A percentile compares a stretch with the other conserved stretches of the same genome.
phyloP scores from a whole-genome alignment of 2,888 invertebrate species.

The Ectemnius cavifrons region DNA sequence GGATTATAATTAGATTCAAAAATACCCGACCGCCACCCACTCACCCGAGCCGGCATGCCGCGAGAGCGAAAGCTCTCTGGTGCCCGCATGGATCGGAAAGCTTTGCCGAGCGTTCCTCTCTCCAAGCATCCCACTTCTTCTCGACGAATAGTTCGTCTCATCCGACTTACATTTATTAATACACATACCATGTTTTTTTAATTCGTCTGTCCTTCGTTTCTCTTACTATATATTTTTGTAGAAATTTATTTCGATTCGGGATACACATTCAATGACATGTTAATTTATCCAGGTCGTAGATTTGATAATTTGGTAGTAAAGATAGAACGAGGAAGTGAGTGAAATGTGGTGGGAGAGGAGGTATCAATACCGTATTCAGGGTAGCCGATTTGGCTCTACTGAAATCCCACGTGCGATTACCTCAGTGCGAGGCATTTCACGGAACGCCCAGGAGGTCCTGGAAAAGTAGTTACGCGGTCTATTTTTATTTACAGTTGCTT shows the following conservation, averaged over 20 bases:
- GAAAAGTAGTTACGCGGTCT: constrained; percentile 7
- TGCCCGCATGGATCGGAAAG: constrained; percentile 55
- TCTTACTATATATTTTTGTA: too few species aligned
- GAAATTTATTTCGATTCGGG: too few species aligned
- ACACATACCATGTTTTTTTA: too few species aligned
- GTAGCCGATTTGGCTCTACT: not conserved
- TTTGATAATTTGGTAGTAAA: too few species aligned
- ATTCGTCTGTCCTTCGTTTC: too few species aligned
- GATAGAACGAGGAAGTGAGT: not conserved
- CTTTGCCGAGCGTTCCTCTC: constrained; percentile 20
- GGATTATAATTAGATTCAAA: constrained; percentile 78
- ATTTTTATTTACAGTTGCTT: not conserved
- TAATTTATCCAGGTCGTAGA: too few species aligned
- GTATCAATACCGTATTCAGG: not conserved
- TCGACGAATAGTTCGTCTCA: too few species aligned
- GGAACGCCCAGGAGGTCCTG: not conserved
- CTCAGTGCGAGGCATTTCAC: not conserved
- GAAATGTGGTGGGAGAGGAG: not conserved
- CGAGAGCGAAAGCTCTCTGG: constrained; percentile 57
- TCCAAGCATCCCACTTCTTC: too few species aligned
- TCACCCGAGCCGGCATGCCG: constrained; percentile 47
- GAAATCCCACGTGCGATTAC: not conserved
- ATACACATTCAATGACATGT: too few species aligned
- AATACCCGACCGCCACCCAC: constrained; percentile 72
- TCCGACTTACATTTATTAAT: too few species aligned